These are phyloP conservation scores for Thermophis baileyi DNA, from an alignment of 2,113 vertebrate genomes.

Conservation along the genomic window DNA sequence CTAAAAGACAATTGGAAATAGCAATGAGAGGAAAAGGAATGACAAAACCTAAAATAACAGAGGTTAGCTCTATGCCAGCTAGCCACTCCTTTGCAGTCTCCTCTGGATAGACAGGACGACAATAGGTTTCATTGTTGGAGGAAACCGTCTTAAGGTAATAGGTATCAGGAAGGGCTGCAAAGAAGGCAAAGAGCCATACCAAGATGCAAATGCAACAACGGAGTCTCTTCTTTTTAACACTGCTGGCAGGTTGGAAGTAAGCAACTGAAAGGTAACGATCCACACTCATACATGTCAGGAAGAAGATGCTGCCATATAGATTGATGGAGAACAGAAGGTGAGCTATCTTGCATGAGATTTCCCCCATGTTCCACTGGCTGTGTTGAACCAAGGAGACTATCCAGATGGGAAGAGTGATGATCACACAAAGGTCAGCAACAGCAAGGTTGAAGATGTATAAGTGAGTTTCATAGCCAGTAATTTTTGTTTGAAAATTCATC, in stretches of 20 bases:
- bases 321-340: conserved; percentile 91
- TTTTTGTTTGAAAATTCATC: conserved; percentile 87
- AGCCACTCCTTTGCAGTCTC: conserved; percentile 80
- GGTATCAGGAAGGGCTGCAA: conserved; percentile 79
- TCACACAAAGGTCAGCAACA: conserved; percentile 83
- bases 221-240: conserved; percentile 68
- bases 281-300: conserved; percentile 90
- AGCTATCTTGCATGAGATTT: conserved; percentile 81
- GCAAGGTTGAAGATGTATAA: conserved; percentile 91
- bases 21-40: conserved; percentile 84
- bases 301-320: conserved; percentile 91
- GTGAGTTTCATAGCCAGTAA: conserved; percentile 85
- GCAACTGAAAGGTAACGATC: conserved; percentile 86
- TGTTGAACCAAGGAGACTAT: conserved; percentile 83
- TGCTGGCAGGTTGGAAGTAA: conserved; percentile 61
- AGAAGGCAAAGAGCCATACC: conserved; percentile 86
- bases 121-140: conserved; percentile 74
- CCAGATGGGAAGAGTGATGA: conserved; percentile 87
- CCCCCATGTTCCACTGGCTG: conserved; percentile 87
- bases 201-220: conserved; percentile 77
- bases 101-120: conserved; percentile 79
- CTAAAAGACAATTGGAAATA: conserved; percentile 80
- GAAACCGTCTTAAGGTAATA: conserved; percentile 84
- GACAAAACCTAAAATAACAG: conserved; percentile 80
- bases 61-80: conserved; percentile 84